Evolutionary conservation across 1,140 invertebrate genomes (phyloP).

Genomic region (Patella vulgata): DNA sequence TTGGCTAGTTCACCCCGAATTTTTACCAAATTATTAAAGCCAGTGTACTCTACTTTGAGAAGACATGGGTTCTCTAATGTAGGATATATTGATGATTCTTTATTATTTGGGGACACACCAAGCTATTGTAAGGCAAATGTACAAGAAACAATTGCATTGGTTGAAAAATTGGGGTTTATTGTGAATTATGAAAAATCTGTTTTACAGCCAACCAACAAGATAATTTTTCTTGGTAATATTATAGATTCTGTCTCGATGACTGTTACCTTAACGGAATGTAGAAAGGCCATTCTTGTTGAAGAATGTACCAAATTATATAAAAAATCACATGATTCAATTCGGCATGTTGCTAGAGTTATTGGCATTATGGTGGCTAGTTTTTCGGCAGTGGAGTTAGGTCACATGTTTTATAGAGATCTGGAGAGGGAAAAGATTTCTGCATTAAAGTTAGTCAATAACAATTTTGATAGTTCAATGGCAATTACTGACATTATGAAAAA

Average conservation of each 20-base stretch:
- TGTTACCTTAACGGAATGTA: too few relatives aligned
- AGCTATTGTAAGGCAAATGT: constrained; percentile 12
- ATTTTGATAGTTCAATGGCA: too few relatives aligned
- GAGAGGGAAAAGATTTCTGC: too few relatives aligned
- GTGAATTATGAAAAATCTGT: constrained; percentile 13
- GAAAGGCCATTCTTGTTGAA: too few relatives aligned
- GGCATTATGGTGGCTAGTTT: too few relatives aligned
- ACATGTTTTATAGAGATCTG: too few relatives aligned
- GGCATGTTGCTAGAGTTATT: too few relatives aligned
- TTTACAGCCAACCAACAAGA: not conserved
- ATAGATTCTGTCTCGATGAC: constrained; percentile 16
- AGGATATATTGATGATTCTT: constrained; percentile 16
- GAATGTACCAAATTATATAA: too few relatives aligned
- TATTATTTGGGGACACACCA: not conserved
- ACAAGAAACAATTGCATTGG: not conserved
- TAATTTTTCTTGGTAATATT: constrained; percentile 10
- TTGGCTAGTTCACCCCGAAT: constrained; percentile 13
- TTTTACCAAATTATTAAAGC: constrained; percentile 24
- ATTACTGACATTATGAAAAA: too few relatives aligned
- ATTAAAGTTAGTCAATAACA: too few relatives aligned
- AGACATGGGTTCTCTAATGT: not conserved
- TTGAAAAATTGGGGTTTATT: constrained; percentile 9
- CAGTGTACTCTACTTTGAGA: constrained; percentile 13
- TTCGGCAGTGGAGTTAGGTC: too few relatives aligned
- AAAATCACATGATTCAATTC: too few relatives aligned